Conservation (phyloP, 2,113 vertebrate genomes). For the Castor canadensis region DNA sequence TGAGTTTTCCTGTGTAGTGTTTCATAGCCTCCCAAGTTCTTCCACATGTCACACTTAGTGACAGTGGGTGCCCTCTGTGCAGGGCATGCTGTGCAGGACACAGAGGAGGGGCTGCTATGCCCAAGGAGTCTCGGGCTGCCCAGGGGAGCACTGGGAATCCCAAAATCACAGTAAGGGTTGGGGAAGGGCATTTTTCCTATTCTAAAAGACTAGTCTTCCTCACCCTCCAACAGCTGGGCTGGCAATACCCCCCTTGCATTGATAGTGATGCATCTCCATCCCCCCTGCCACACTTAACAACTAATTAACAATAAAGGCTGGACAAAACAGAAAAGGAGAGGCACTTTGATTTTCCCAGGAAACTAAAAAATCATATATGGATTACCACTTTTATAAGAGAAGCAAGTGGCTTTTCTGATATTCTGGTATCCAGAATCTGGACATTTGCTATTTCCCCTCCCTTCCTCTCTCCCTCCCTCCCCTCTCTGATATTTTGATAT, state of each 20-base stretch:
- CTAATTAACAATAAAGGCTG: not conserved
- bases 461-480: no score
- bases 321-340: not conserved
- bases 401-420: not conserved
- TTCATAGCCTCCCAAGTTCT: not conserved
- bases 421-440: not conserved
- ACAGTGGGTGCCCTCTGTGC: fast-evolving
- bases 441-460: not conserved
- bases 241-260: fast-evolving
- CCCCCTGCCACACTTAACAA: not conserved
- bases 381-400: not conserved
- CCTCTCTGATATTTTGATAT: not conserved
- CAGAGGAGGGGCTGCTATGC: no score
- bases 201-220: not conserved
- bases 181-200: not conserved
- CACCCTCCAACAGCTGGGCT: fast-evolving
- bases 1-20: not conserved
- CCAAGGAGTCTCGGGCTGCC: not conserved
- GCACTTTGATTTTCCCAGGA: not conserved
- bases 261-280: not conserved
- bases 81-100: not conserved
- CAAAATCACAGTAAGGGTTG: not conserved
- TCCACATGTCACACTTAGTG: not conserved
- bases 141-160: not conserved
- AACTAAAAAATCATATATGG: not conserved